Evolutionary conservation across 2,888 invertebrate genomes (phyloP), one percentile per base, ranked within the genome.

Genomic region (Drosophila algonquin): DNA sequence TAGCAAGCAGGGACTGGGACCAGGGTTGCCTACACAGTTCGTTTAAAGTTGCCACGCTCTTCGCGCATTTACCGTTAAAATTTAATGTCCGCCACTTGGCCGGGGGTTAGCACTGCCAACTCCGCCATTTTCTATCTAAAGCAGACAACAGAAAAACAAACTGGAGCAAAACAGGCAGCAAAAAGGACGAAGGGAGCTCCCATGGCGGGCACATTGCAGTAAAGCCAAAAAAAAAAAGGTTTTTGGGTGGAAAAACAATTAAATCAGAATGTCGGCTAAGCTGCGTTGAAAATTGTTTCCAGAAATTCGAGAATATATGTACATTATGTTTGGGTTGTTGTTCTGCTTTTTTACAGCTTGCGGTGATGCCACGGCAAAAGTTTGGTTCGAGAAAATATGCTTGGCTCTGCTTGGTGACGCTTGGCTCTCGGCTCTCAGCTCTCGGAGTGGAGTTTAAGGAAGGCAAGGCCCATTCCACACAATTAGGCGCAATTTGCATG

Each of bases 61-160:
- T 78, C 83, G 86, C 89, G 87, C 78, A 78, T 85, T 90, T 88
- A 86, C 78, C 89, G 83, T 90, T 90, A 89, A 90, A 89, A 89
- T 88, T 90, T 78, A 90, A 90, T 90, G 89, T 65, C 76, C 73
- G 65, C 77, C 82, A 80, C 88, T 89, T 79, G 82, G 76, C 44
- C 61, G 21, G 40, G 24, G 80, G 81, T 77, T 84, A 79, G 32
- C 32, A 10, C 32, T 32, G 32, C 32, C 32, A 35, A 14, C 12
- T 5, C 35, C 84, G 78, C 82, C 89, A 82, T 89, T 86, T 80
- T 77, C 71, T 81, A 85, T 88, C 84, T 80, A 89, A 87, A 55
- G 73, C 75, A 73, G 72, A 53, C 40, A 50, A 35, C 10, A 48
- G 24, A 46, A 35, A 10, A 51, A 68, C 1, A 18, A 6, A 8